Conservation (phyloP, 2,113 vertebrate genomes). For the Dendrocopos noguchii region DNA sequence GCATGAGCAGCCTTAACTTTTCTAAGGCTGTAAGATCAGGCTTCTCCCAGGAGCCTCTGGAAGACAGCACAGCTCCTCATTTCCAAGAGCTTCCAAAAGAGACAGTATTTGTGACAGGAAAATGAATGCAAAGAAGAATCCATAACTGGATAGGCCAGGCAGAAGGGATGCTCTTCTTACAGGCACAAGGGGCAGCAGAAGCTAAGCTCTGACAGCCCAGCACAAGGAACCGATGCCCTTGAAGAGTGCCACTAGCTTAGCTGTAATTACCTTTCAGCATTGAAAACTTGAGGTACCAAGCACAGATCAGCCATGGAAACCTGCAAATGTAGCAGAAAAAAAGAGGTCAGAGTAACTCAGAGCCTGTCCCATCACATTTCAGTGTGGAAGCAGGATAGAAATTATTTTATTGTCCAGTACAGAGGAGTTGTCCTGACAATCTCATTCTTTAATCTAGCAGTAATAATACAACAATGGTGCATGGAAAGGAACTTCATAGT, state of each 20-base stretch:
- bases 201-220: not conserved
- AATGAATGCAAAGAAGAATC: not conserved
- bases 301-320: conserved; percentile 96
- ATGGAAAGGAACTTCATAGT: not conserved
- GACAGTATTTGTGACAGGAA: not conserved
- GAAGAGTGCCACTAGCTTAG: not conserved
- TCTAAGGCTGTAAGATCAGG: not conserved
- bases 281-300: conserved; percentile 93
- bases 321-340: conserved; percentile 74
- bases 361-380: not conserved
- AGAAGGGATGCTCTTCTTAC: not conserved
- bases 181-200: not conserved
- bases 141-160: not conserved
- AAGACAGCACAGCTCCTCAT: not conserved
- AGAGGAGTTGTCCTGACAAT: not conserved
- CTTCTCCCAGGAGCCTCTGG: not conserved
- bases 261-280: conserved; percentile 88
- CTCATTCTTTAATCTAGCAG: not conserved
- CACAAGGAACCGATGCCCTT: not conserved
- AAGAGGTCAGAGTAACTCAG: not conserved
- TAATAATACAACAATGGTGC: not conserved
- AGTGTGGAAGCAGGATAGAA: not conserved
- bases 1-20: not conserved
- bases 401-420: not conserved
- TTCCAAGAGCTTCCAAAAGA: not conserved